Percentiles rank a stretch among this genome's conserved stretches.
Conservation (phyloP, 2,113 vertebrate species). For the Athene cunicularia region DNA sequence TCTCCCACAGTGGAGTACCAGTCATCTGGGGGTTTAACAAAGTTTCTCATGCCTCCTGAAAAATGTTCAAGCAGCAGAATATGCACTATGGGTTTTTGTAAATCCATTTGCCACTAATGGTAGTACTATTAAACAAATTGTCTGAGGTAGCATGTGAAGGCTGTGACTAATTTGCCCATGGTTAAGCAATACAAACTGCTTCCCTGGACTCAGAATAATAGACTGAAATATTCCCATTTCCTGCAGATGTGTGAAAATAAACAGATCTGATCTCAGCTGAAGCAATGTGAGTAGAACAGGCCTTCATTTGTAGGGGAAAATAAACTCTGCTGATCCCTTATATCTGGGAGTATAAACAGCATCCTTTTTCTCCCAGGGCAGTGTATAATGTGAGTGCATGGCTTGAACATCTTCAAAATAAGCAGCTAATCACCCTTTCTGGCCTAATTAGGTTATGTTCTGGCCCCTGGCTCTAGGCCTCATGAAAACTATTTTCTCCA, state of each 20-base stretch:
- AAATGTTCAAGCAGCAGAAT: not conserved
- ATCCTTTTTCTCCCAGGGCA: conserved; percentile 33
- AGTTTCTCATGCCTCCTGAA: not conserved
- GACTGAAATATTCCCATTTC: conserved; percentile 40
- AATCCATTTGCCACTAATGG: not conserved
- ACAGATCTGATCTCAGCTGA: conserved; percentile 29
- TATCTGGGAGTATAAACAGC: conserved; percentile 39
- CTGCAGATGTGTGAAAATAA: conserved; percentile 66
- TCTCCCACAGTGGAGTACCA: not conserved
- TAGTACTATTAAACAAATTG: not conserved
- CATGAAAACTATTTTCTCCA: not conserved
- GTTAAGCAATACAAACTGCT: conserved; percentile 38
- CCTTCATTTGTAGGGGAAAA: conserved; percentile 46
- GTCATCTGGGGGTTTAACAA: not conserved
- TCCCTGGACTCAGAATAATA: conserved; percentile 5
- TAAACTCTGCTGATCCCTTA: conserved; percentile 49
- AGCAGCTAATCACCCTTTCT: conserved; percentile 57
- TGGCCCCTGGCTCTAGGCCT: conserved; percentile 23
- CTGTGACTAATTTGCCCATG: conserved; percentile 18
- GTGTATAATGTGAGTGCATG: not conserved
- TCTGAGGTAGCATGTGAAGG: not conserved
- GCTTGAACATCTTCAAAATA: conserved; percentile 56
- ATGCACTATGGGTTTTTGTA: not conserved
- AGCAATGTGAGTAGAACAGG: conserved; percentile 32
- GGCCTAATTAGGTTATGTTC: conserved; percentile 55